phyloP scores from a whole-genome alignment of 2,113 vertebrate species.

The Triplophysa dalaica region DNA sequence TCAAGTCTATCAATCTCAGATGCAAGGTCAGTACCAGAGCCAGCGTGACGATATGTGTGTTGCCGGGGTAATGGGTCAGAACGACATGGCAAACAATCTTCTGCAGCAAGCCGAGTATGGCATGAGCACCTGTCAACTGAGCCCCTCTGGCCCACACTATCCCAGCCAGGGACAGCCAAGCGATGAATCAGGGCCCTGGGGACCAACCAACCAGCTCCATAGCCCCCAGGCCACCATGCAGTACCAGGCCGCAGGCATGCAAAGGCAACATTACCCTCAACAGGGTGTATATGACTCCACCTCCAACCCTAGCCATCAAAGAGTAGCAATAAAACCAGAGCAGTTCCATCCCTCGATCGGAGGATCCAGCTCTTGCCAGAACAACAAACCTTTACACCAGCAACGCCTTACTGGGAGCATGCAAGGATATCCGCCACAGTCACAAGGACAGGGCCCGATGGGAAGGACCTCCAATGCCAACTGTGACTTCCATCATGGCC shows the following conservation, averaged over 20 bases:
- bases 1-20: conserved; percentile 56
- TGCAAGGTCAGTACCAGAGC: conserved; percentile 68
- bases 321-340: conserved; percentile 87
- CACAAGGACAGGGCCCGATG: conserved; percentile 59
- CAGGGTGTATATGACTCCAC: conserved; percentile 63
- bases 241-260: conserved; percentile 66
- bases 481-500: conserved; percentile 70
- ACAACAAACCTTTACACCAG: conserved; percentile 68
- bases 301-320: conserved; percentile 63
- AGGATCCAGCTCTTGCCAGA: conserved; percentile 78
- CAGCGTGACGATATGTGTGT: conserved; percentile 45
- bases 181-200: conserved; percentile 65
- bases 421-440: conserved; percentile 66
- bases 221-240: conserved; percentile 63
- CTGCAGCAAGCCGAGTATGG: conserved; percentile 78
- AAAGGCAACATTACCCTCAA: conserved; percentile 66
- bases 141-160: conserved; percentile 75
- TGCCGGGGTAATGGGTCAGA: conserved; percentile 28
- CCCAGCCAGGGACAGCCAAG: conserved; percentile 60
- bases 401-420: conserved; percentile 62
- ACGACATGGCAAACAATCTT: conserved; percentile 67
- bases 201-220: conserved; percentile 66
- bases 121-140: conserved; percentile 81
- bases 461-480: conserved; percentile 65
- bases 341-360: conserved; percentile 77